Percentiles rank a stretch among this genome's conserved stretches.
Conservation (phyloP, 2,113 vertebrate species). For the Empidonax alnorum region DNA sequence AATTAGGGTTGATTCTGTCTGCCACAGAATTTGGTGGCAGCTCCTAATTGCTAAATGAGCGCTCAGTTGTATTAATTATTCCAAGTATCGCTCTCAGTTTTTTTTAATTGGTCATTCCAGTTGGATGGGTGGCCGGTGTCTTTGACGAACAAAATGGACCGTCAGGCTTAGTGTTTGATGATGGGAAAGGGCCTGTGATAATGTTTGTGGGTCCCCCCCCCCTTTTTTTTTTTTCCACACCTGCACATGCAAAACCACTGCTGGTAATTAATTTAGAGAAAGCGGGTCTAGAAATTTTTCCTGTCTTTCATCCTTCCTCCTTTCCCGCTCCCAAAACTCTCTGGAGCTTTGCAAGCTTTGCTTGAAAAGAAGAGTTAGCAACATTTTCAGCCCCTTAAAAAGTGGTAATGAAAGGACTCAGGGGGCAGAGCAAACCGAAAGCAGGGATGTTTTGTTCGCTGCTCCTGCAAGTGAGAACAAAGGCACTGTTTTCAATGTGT, state of each 20-base stretch:
- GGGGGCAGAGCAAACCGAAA: not conserved
- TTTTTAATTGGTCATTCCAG: slow-evolving; percentile 66
- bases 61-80: slow-evolving; percentile 58
- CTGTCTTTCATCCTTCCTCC: slow-evolving; percentile 4
- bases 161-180: not conserved
- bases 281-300: not conserved
- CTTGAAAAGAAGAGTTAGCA: slow-evolving; percentile 29
- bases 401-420: slow-evolving; percentile 7
- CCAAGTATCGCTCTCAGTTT: not conserved
- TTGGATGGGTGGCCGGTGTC: slow-evolving; percentile 53
- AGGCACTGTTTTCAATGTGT: not conserved
- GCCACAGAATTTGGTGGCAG: slow-evolving; percentile 62
- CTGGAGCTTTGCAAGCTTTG: not conserved
- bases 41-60: slow-evolving; percentile 65
- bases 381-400: slow-evolving; percentile 42
- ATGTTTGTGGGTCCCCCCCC: not conserved
- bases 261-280: not conserved
- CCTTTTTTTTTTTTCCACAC: not conserved
- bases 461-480: slow-evolving; percentile 18
- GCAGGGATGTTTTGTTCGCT: slow-evolving; percentile 4
- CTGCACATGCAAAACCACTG: not conserved
- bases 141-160: not conserved
- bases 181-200: slow-evolving; percentile 17
- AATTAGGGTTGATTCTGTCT: slow-evolving; percentile 66
- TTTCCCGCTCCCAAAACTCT: not conserved